These are phyloP conservation scores for Gila orcuttii DNA, from an alignment of 2,113 vertebrate species.

Conservation along the genomic window DNA sequence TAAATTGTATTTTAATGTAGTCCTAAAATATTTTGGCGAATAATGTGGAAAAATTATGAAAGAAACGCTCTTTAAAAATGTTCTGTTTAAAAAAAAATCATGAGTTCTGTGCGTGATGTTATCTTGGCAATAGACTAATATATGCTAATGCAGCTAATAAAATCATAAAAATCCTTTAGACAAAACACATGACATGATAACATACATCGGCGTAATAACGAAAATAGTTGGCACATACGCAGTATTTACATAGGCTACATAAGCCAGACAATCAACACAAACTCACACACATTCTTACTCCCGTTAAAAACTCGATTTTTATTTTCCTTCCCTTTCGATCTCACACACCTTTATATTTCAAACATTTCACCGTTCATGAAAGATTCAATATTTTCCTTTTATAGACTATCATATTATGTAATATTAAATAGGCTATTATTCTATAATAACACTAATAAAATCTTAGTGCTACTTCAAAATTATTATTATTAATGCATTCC, in stretches of 20 bases:
- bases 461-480: neutral
- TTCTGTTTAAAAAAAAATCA: too few species aligned
- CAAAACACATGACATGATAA: neutral
- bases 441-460: neutral
- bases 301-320: neutral
- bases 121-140: neutral
- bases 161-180: neutral
- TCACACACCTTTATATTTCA: neutral
- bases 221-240: slow-evolving; percentile 13
- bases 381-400: neutral
- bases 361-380: neutral
- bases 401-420: neutral
- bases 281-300: neutral
- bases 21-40: neutral
- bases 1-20: neutral
- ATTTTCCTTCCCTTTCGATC: neutral
- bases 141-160: neutral
- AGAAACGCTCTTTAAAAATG: neutral
- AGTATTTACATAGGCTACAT: neutral
- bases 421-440: neutral
- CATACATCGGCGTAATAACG: neutral
- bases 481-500: neutral
- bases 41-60: neutral
- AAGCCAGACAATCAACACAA: neutral
- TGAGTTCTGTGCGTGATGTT: too few species aligned